Evolutionary conservation across 1,140 invertebrate species (phyloP).

Genomic region (Maconellicoccus hirsutus): DNA sequence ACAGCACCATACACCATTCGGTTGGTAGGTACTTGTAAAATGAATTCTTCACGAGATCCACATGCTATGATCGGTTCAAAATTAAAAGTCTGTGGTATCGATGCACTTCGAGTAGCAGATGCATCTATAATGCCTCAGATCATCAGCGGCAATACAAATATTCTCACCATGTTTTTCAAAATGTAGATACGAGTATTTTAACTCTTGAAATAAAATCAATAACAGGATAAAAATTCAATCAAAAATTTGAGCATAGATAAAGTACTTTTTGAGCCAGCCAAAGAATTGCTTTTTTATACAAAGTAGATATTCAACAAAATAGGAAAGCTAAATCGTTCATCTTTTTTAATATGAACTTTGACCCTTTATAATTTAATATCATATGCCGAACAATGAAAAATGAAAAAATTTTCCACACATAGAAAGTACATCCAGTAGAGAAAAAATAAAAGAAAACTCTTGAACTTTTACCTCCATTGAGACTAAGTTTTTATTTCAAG

Average conservation of each 20-base stretch:
- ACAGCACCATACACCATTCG: slow-evolving; percentile 31
- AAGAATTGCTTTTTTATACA: no score
- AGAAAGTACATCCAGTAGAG: no score
- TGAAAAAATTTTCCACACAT: no score
- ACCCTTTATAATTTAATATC: no score
- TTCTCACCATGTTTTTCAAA: slow-evolving; percentile 61
- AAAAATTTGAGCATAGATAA: slow-evolving; percentile 40
- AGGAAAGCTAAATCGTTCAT: no score
- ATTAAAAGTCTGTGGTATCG: slow-evolving; percentile 50
- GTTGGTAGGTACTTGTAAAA: slow-evolving; percentile 27
- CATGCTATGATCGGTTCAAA: slow-evolving; percentile 50
- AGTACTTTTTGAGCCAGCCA: neutral
- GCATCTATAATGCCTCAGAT: slow-evolving; percentile 66
- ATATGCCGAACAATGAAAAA: no score
- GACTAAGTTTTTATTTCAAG: no score
- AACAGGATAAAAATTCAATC: no score
- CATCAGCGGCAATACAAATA: slow-evolving; percentile 59
- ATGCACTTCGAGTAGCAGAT: slow-evolving; percentile 56
- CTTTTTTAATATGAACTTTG: no score
- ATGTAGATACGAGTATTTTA: slow-evolving; percentile 62
- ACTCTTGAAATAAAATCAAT: slow-evolving; percentile 55
- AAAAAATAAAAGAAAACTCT: no score
- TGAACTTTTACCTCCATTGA: no score
- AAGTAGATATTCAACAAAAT: no score
- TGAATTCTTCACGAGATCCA: slow-evolving; percentile 37